Evolutionary conservation across 2,888 invertebrate species (phyloP).

Genomic region (Actias luna): DNA sequence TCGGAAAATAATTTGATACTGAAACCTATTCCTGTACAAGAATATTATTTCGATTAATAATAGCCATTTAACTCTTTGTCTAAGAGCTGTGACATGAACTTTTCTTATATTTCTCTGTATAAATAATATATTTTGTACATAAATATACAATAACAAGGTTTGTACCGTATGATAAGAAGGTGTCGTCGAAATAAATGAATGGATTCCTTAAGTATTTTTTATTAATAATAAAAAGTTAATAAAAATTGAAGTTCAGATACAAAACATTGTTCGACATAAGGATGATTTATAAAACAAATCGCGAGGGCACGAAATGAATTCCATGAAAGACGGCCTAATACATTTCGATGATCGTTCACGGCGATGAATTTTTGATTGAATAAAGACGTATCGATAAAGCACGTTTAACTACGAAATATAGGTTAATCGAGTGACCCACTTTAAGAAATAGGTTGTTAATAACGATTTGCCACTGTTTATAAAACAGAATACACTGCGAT

Average conservation of each 20-base stretch:
- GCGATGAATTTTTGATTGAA: not conserved
- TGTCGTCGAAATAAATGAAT: not conserved
- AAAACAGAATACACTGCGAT: conserved; percentile 9
- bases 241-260: too few relatives aligned
- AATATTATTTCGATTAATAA: not conserved
- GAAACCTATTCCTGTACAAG: not conserved
- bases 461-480: conserved; percentile 2
- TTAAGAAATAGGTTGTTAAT: not conserved
- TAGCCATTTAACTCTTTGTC: not conserved
- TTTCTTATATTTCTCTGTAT: not conserved
- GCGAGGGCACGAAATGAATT: not conserved
- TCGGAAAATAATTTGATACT: not conserved
- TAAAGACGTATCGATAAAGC: not conserved
- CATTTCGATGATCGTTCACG: not conserved
- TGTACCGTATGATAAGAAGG: too few relatives aligned
- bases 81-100: not conserved
- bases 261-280: not conserved
- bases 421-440: conserved; percentile 3
- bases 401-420: not conserved
- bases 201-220: too few relatives aligned
- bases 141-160: too few relatives aligned
- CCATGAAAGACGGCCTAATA: not conserved
- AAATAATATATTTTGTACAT: too few relatives aligned
- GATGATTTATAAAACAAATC: not conserved
- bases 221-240: too few relatives aligned